Evolutionary conservation across 2,797 vertebrate genomes (phyloP).

Genomic region (Xerus rutilus): DNA sequence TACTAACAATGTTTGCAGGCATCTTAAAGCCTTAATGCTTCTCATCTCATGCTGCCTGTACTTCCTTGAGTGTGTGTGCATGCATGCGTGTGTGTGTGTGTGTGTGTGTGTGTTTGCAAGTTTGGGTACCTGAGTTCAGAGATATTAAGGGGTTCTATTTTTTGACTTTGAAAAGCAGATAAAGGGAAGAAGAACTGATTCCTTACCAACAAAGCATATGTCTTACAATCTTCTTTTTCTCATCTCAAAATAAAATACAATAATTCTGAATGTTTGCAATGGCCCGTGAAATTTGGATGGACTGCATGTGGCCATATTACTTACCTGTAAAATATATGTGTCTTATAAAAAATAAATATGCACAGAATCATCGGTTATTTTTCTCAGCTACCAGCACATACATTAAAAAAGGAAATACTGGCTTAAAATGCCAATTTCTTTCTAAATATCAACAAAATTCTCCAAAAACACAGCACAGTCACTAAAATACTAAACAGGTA

Average conservation of each 20-base stretch:
- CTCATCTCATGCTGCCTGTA: constrained; percentile 24
- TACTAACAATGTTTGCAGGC: neutral
- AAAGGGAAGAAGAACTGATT: constrained; percentile 69
- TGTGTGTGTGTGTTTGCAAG: too few relatives aligned
- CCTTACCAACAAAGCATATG: constrained; percentile 42
- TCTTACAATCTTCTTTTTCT: constrained; percentile 61
- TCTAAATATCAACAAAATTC: constrained; percentile 55
- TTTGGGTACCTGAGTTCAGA: neutral
- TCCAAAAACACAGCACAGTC: neutral
- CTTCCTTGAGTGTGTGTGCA: neutral
- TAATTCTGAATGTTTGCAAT: neutral
- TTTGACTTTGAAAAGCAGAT: constrained; percentile 73
- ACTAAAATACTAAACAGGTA: constrained; percentile 18
- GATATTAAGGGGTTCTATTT: constrained; percentile 53
- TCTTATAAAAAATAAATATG: constrained; percentile 31
- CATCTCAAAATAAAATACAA: constrained; percentile 66
- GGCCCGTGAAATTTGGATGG: constrained; percentile 43
- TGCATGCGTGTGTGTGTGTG: too few relatives aligned
- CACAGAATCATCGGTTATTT: constrained; percentile 34
- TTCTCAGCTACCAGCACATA: constrained; percentile 37
- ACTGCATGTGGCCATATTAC: neutral
- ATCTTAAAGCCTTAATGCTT: neutral
- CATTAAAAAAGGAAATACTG: constrained; percentile 45
- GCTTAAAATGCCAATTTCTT: constrained; percentile 58
- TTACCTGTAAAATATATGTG: constrained; percentile 37